Percentiles rank a stretch among this genome's conserved stretches.
Evolutionary conservation across 2,113 vertebrate genomes (phyloP).

Genomic region (Ia io): DNA sequence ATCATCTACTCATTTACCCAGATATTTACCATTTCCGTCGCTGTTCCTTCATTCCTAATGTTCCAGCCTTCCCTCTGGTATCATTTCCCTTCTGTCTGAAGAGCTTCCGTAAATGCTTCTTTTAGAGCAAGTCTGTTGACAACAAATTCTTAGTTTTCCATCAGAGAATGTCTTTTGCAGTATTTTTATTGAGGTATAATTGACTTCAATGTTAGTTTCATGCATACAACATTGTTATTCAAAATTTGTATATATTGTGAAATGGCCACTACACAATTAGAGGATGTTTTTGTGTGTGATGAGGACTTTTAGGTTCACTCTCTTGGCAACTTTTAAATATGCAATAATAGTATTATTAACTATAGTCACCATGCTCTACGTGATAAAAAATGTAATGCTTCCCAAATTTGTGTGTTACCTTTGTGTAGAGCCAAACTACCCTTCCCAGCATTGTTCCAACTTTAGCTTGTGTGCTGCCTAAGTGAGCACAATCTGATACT

Average conservation of each 20-base stretch:
- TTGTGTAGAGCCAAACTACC: background rate
- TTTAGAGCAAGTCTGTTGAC: background rate
- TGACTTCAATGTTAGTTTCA: background rate
- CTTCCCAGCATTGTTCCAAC: background rate
- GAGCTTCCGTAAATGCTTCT: background rate
- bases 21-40: background rate
- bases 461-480: background rate
- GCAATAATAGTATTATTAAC: background rate
- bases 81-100: background rate
- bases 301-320: background rate
- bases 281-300: background rate
- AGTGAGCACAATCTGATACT: background rate
- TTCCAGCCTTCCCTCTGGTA: background rate
- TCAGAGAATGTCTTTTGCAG: background rate
- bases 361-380: background rate
- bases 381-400: background rate
- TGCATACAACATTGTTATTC: background rate
- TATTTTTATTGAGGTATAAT: background rate
- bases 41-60: background rate
- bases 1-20: background rate
- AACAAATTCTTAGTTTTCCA: background rate
- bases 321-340: background rate
- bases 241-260: background rate
- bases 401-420: no score
- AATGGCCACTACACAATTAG: background rate